Evolutionary conservation across 2,888 invertebrate species (phyloP).

Genomic region (Syrphus vitripennis): DNA sequence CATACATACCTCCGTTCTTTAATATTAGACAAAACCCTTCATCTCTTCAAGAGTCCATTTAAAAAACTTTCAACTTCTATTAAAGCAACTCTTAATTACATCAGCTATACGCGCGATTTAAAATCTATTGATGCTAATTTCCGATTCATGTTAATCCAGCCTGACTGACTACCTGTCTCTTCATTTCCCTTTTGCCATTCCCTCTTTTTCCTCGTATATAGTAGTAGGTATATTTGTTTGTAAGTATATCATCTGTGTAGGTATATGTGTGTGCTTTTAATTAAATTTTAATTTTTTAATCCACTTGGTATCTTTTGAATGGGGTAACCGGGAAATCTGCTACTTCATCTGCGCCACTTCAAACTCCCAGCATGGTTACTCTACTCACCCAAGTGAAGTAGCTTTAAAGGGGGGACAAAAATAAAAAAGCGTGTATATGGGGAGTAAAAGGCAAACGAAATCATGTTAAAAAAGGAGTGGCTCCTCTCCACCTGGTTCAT

Average conservation of each 20-base stretch:
- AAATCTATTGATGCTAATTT: slow-evolving; percentile 57
- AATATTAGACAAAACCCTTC: background rate
- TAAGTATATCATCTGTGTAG: background rate
- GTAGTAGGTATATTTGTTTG: background rate
- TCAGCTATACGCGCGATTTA: slow-evolving; percentile 28
- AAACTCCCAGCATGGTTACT: slow-evolving; percentile 47
- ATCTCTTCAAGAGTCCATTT: background rate
- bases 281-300: slow-evolving; percentile 66
- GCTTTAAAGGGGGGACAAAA: slow-evolving; percentile 13
- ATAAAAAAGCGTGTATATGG: background rate
- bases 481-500: slow-evolving; percentile 35
- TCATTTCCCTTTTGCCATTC: background rate
- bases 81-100: slow-evolving; percentile 30
- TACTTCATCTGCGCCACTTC: slow-evolving; percentile 55
- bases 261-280: slow-evolving; percentile 37
- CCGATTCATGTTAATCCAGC: slow-evolving; percentile 48
- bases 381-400: slow-evolving; percentile 36
- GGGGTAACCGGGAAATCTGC: slow-evolving; percentile 62
- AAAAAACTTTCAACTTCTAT: slow-evolving; percentile 10
- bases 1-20: background rate
- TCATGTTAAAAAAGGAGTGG: slow-evolving; percentile 16
- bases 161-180: slow-evolving; percentile 32
- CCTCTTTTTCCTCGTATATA: slow-evolving; percentile 3
- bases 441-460: slow-evolving; percentile 14
- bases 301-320: slow-evolving; percentile 59